phyloP scores from a whole-genome alignment of 2,113 vertebrate species.

The Rynchops niger region DNA sequence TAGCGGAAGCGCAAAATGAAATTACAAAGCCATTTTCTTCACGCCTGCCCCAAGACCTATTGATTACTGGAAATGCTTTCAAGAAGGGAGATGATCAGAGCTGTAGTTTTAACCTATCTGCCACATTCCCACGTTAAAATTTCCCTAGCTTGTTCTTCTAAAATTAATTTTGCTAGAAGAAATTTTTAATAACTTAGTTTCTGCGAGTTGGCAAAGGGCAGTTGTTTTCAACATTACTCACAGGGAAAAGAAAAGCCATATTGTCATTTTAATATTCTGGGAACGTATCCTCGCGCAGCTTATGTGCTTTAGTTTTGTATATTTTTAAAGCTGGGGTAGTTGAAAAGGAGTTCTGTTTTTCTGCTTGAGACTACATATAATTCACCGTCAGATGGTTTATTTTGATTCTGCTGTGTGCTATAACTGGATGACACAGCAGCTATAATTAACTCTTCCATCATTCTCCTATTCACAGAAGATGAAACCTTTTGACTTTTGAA shows the following conservation, averaged over 20 bases:
- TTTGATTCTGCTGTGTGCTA: slow-evolving; percentile 38
- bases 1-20: neutral
- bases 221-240: neutral
- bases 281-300: neutral
- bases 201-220: neutral
- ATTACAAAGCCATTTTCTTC: neutral
- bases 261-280: neutral
- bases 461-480: slow-evolving; percentile 5
- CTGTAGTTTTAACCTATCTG: neutral
- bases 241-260: neutral
- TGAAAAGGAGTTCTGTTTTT: slow-evolving; percentile 3
- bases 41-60: neutral
- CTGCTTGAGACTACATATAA: neutral
- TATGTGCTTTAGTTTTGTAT: neutral
- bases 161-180: neutral
- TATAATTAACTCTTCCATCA: slow-evolving; percentile 60
- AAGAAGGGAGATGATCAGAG: neutral
- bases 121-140: neutral
- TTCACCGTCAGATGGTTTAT: slow-evolving; percentile 45
- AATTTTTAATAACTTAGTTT: neutral
- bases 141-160: neutral
- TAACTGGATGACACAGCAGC: slow-evolving; percentile 36
- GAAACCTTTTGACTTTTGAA: slow-evolving; percentile 48
- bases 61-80: neutral
- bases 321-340: neutral